These are phyloP conservation scores for Machaerirhynchus nigripectus DNA, from an alignment of 2,113 vertebrate genomes.

Conservation along the genomic window DNA sequence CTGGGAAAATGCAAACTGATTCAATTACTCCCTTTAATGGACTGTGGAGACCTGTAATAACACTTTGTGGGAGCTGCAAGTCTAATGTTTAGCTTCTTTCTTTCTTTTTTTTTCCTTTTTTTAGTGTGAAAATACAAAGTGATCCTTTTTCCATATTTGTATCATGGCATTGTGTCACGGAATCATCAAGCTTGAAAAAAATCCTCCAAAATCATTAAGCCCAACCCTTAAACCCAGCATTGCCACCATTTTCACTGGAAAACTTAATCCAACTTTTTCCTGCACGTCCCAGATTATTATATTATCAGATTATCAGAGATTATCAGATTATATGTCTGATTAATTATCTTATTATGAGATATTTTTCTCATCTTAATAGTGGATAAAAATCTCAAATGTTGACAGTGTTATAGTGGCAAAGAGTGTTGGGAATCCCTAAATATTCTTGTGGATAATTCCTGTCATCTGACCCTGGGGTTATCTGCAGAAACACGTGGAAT, in stretches of 20 bases:
- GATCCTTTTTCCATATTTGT: neutral
- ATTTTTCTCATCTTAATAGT: neutral
- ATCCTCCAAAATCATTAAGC: neutral
- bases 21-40: constrained; percentile 89
- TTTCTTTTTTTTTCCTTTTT: no score
- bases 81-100: constrained; percentile 3
- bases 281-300: no score
- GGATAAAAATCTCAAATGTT: neutral
- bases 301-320: no score
- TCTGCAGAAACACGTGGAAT: neutral
- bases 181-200: neutral
- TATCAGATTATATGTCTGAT: no score
- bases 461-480: neutral
- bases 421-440: neutral
- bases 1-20: constrained; percentile 81
- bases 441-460: neutral
- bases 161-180: neutral
- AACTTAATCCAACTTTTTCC: neutral
- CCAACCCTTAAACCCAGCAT: neutral
- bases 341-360: no score
- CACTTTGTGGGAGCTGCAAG: constrained; percentile 66
- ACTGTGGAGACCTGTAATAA: constrained; percentile 79
- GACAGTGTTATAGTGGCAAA: neutral
- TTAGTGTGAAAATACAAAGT: neutral
- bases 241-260: neutral